A percentile compares a stretch with the other conserved stretches of the same genome.
Evolutionary conservation across 2,888 invertebrate species (phyloP).

Genomic region (Drosophila pseudotalamancana): DNA sequence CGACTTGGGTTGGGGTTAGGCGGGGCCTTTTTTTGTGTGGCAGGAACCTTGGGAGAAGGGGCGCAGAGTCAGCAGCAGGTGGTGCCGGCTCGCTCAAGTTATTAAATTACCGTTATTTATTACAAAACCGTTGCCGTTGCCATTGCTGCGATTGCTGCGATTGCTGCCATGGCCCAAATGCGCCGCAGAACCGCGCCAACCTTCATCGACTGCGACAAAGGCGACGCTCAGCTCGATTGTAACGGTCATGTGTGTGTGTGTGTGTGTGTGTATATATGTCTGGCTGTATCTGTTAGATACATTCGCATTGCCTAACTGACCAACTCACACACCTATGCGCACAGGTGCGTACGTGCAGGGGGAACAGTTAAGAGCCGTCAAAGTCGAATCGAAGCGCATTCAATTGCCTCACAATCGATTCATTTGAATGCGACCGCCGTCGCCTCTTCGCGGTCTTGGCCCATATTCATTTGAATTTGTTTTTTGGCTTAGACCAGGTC

Average conservation of each 20-base stretch:
- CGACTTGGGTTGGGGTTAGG: constrained; percentile 14
- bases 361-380: constrained; percentile 43
- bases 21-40: constrained; percentile 19
- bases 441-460: constrained; percentile 57
- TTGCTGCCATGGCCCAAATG: constrained; percentile 74
- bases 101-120: constrained; percentile 79
- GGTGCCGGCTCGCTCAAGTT: constrained; percentile 63
- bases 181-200: constrained; percentile 57
- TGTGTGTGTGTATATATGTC: background rate
- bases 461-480: constrained; percentile 45
- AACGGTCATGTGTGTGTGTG: constrained; percentile 17
- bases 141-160: constrained; percentile 23
- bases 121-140: constrained; percentile 73
- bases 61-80: constrained; percentile 51
- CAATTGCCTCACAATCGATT: constrained; percentile 48
- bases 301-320: constrained; percentile 50
- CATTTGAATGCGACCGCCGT: constrained; percentile 61
- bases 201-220: constrained; percentile 46
- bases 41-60: constrained; percentile 16
- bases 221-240: constrained; percentile 26
- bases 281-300: constrained; percentile 5
- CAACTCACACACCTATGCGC: constrained; percentile 21
- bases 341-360: constrained; percentile 28
- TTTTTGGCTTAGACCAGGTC: constrained; percentile 58
- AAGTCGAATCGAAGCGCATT: constrained; percentile 46